phyloP scores from a whole-genome alignment of 2,888 invertebrate species.

The Plagodis pulveraria region DNA sequence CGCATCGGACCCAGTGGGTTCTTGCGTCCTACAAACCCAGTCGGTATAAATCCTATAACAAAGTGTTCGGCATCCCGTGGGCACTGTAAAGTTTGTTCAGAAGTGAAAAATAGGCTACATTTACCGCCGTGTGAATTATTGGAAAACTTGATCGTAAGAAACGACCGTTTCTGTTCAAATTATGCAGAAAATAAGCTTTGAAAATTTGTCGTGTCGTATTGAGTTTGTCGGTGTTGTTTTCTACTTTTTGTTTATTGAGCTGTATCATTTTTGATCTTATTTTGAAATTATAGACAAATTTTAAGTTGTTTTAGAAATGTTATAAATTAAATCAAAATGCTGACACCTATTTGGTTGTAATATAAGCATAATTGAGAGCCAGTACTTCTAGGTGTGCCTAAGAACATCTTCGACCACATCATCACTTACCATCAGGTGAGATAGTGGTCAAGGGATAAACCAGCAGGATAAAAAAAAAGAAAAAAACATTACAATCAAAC shows the following conservation, averaged over 20 bases:
- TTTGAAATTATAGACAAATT: no score
- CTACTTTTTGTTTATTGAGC: constrained; percentile 5
- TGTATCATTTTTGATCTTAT: constrained; percentile 1
- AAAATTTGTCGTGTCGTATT: constrained; percentile 7
- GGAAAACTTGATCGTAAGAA: constrained; percentile 12
- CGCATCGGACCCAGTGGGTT: constrained; percentile 4
- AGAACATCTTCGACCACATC: no score
- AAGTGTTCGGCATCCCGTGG: constrained; percentile 33
- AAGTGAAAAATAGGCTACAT: constrained; percentile 20
- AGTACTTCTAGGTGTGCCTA: no score
- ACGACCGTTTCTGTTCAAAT: constrained; percentile 10
- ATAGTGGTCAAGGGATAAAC: no score
- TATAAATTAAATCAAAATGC: no score
- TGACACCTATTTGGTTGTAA: no score
- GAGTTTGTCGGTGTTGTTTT: constrained; percentile 10
- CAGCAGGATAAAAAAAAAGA: no score
- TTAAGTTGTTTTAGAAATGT: no score
- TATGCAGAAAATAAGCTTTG: constrained; percentile 21
- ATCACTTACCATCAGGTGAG: no score
- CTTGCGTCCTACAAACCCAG: background rate
- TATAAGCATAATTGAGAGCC: no score
- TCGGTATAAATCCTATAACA: constrained; percentile 28
- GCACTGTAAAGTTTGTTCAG: constrained; percentile 30
- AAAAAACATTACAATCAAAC: no score
- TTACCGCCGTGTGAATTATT: constrained; percentile 23